Evolutionary conservation across 1,140 invertebrate genomes (phyloP).

Genomic region (Ceratina japonica): DNA sequence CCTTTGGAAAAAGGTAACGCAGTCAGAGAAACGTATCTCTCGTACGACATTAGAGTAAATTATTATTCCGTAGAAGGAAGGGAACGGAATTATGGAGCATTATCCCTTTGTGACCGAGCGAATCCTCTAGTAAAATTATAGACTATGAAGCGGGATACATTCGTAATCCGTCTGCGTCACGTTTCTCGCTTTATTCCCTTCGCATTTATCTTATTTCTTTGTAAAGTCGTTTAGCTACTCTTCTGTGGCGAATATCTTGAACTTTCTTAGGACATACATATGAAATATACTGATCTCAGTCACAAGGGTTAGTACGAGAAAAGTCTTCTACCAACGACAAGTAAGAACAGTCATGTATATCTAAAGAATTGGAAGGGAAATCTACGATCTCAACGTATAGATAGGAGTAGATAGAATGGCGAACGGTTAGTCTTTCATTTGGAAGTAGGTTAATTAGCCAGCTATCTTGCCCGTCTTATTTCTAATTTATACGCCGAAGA

Average conservation of each 20-base stretch:
- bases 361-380: conserved; percentile 41
- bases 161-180: conserved; percentile 14
- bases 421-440: conserved; percentile 65
- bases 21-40: conserved; percentile 11
- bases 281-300: no score
- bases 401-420: background rate
- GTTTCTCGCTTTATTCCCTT: background rate
- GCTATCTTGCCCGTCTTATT: conserved; percentile 69
- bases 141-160: conserved; percentile 15
- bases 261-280: no score
- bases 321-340: no score
- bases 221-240: no score
- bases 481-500: conserved; percentile 70
- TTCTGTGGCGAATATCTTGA: no score
- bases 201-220: background rate
- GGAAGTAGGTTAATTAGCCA: conserved; percentile 73
- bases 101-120: conserved; percentile 45
- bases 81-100: conserved; percentile 45
- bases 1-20: background rate
- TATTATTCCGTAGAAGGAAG: conserved; percentile 42
- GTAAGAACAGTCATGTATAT: background rate
- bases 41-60: conserved; percentile 49
- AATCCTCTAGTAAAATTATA: conserved; percentile 46
- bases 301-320: no score
- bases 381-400: conserved; percentile 52